These are phyloP conservation scores for Psix sp. DNA, from an alignment of 1,140 invertebrate genomes.

Conservation along the genomic window DNA sequence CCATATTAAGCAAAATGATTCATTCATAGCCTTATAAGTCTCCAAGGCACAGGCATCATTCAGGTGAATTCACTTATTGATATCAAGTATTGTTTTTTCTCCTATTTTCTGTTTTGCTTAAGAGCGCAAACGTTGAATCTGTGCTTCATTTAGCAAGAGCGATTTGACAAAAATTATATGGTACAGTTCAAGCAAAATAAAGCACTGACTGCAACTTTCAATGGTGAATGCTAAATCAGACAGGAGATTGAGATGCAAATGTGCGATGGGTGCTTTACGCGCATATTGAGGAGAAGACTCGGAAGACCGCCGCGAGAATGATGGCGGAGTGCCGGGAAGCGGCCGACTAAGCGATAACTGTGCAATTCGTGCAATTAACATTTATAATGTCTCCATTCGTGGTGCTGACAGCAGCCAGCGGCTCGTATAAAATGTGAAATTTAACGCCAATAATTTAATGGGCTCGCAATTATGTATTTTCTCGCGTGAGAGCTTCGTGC, in stretches of 20 bases:
- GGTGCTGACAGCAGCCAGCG: slow-evolving; percentile 43
- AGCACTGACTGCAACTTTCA: slow-evolving; percentile 44
- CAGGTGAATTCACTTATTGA: too few relatives aligned
- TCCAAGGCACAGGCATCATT: too few relatives aligned
- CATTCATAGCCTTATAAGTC: too few relatives aligned
- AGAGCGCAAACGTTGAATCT: too few relatives aligned
- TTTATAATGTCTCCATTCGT: slow-evolving; percentile 72
- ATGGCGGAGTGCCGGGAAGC: slow-evolving; percentile 14
- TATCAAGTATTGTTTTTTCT: too few relatives aligned
- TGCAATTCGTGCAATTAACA: slow-evolving; percentile 73
- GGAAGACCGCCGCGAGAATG: slow-evolving; percentile 23
- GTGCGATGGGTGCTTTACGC: slow-evolving; percentile 41
- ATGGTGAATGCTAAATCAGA: slow-evolving; percentile 69
- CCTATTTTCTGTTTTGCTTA: too few relatives aligned
- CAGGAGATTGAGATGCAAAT: slow-evolving; percentile 74
- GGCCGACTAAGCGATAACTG: slow-evolving; percentile 60
- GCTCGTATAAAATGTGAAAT: slow-evolving; percentile 67
- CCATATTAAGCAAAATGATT: too few relatives aligned
- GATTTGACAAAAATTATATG: slow-evolving; percentile 48
- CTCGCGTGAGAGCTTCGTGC: slow-evolving; percentile 37
- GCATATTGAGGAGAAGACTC: slow-evolving; percentile 15
- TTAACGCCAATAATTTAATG: slow-evolving; percentile 71
- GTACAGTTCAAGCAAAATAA: slow-evolving; percentile 40
- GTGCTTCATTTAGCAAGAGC: background rate
- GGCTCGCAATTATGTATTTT: slow-evolving; percentile 47